Conservation (phyloP, 2,797 vertebrate genomes). For the Ctenopoma kingsleyae region DNA sequence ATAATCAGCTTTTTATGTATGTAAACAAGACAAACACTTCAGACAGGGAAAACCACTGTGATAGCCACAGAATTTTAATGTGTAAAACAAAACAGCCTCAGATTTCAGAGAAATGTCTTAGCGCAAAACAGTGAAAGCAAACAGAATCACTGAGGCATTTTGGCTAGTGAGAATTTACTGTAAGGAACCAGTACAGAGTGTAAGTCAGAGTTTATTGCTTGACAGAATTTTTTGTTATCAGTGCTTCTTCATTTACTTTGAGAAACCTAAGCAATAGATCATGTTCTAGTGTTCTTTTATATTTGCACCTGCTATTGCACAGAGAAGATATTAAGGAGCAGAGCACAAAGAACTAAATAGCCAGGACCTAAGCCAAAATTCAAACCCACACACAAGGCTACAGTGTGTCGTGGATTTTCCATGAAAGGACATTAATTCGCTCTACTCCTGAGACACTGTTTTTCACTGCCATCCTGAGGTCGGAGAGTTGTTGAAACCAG, state of each 20-base stretch:
- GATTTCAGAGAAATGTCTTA: neutral
- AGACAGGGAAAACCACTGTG: too few species aligned
- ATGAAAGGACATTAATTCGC: constrained; percentile 47
- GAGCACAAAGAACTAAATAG: constrained; percentile 39
- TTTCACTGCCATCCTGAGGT: constrained; percentile 31
- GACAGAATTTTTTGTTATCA: constrained; percentile 38
- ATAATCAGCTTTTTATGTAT: too few species aligned
- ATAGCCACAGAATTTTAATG: too few species aligned
- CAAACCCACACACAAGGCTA: constrained; percentile 47
- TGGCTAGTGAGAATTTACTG: constrained; percentile 21
- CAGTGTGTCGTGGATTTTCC: constrained; percentile 45
- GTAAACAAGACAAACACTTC: too few species aligned
- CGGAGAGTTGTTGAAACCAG: constrained; percentile 32
- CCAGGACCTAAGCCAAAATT: constrained; percentile 38
- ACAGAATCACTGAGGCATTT: neutral
- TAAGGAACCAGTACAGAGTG: constrained; percentile 11
- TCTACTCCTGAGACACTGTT: constrained; percentile 43
- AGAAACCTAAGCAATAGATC: constrained; percentile 57
- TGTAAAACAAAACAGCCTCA: too few species aligned
- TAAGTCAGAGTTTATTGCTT: constrained; percentile 30
- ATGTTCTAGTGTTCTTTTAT: constrained; percentile 42
- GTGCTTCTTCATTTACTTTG: constrained; percentile 38
- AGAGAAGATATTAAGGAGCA: constrained; percentile 50
- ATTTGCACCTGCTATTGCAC: constrained; percentile 52
- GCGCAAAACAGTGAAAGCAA: constrained; percentile 1